Conservation (phyloP, 1,140 invertebrate genomes). For the Trichogramma pretiosum region DNA sequence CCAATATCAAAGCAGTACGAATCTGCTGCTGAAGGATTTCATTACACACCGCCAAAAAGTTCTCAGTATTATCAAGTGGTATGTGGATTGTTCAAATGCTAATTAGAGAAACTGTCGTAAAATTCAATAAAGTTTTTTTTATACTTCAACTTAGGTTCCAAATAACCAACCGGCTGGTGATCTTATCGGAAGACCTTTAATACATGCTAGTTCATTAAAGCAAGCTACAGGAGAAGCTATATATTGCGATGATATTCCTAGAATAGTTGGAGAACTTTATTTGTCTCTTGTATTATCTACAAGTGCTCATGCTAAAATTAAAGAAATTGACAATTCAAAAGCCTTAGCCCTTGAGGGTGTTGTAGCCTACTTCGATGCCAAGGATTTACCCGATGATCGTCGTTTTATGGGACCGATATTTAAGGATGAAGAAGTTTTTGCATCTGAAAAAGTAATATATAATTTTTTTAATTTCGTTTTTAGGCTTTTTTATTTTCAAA, state of each 20-base stretch:
- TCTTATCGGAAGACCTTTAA: conserved; percentile 68
- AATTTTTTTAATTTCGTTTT: not conserved
- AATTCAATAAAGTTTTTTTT: not conserved
- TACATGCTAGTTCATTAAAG: conserved; percentile 73
- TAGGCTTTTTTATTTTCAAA: not conserved
- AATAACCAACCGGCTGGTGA: conserved; percentile 56
- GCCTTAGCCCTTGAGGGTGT: conserved; percentile 66
- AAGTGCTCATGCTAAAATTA: conserved; percentile 68
- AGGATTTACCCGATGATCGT: conserved; percentile 54
- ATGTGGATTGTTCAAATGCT: conserved; percentile 2
- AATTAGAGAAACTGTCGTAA: too few species aligned
- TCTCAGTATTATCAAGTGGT: conserved; percentile 73
- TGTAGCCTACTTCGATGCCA: conserved; percentile 58
- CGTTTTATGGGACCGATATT: conserved; percentile 59
- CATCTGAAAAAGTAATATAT: conserved; percentile 45
- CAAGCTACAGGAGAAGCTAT: conserved; percentile 86
- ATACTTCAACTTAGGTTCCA: conserved; percentile 50
- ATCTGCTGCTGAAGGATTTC: conserved; percentile 55
- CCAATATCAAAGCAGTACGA: conserved; percentile 34
- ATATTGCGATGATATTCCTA: conserved; percentile 83
- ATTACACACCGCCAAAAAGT: conserved; percentile 54
- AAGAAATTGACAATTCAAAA: conserved; percentile 59
- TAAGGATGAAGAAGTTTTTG: conserved; percentile 71
- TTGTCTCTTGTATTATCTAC: conserved; percentile 67
- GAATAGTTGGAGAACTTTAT: conserved; percentile 61